These are phyloP conservation scores for Dendrolimus houi DNA, from an alignment of 2,888 invertebrate genomes.

Conservation along the genomic window DNA sequence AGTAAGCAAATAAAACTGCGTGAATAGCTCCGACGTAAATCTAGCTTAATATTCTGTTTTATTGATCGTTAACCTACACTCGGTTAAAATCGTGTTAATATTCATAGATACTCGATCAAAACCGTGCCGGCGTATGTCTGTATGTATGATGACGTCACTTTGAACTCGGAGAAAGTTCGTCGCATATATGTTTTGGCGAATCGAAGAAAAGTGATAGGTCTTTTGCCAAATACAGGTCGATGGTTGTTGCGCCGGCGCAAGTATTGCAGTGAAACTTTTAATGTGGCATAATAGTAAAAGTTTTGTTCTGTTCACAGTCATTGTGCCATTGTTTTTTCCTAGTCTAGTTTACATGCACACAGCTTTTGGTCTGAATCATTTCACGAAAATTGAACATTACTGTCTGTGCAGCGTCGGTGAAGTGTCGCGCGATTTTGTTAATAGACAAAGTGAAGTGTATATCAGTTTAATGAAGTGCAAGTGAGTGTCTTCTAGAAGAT, in stretches of 20 bases:
- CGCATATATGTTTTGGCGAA: slow-evolving; percentile 27
- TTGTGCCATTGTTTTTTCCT: background rate
- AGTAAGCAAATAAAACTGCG: too few relatives aligned
- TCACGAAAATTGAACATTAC: background rate
- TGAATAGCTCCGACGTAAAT: too few relatives aligned
- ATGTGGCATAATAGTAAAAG: slow-evolving; percentile 23
- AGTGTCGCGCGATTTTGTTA: background rate
- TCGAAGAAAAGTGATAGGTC: slow-evolving; percentile 34
- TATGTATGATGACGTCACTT: slow-evolving; percentile 6
- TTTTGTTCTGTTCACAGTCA: slow-evolving; percentile 23
- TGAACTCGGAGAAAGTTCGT: slow-evolving; percentile 36
- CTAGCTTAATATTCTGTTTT: background rate
- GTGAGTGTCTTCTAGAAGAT: slow-evolving; percentile 31
- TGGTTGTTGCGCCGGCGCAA: slow-evolving; percentile 10
- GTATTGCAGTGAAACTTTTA: slow-evolving; percentile 29
- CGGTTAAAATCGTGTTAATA: background rate
- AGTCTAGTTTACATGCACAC: background rate
- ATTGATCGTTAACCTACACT: background rate
- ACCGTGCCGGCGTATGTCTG: background rate
- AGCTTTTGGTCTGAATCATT: background rate
- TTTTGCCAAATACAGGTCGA: slow-evolving; percentile 17
- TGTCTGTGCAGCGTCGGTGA: background rate
- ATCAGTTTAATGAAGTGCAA: slow-evolving; percentile 15
- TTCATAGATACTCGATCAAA: background rate
- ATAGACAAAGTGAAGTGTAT: slow-evolving; percentile 9